A percentile compares a stretch with the other conserved stretches of the same genome.
These are phyloP conservation scores for Rhaphigaster nebulosa DNA, from an alignment of 2,888 invertebrate genomes.

Conservation along the genomic window DNA sequence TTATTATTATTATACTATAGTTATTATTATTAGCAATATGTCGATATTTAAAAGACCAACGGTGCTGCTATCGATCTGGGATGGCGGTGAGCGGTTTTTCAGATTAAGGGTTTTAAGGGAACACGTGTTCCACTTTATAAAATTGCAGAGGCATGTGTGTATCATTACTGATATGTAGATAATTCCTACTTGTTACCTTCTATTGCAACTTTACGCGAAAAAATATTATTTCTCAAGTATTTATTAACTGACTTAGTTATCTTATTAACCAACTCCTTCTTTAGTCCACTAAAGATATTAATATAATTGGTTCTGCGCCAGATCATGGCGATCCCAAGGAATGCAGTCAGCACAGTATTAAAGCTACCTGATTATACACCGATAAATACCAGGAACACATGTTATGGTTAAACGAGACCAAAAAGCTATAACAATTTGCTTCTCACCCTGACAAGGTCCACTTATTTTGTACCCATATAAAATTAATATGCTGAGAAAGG, in stretches of 20 bases:
- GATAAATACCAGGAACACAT: no score
- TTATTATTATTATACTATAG: no score
- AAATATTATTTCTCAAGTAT: not conserved
- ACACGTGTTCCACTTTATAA: slow-evolving; percentile 1
- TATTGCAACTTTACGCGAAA: no score
- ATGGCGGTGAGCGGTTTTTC: slow-evolving; percentile 6
- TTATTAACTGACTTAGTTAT: not conserved
- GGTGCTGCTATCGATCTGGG: not conserved
- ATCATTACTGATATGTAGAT: not conserved
- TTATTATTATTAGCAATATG: not conserved
- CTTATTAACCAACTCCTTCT: not conserved
- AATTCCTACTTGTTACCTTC: not conserved
- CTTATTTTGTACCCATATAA: no score
- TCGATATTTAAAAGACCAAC: not conserved
- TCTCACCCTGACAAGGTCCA: no score
- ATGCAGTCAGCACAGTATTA: no score
- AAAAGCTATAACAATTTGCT: no score
- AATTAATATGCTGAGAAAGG: no score
- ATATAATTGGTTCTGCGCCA: not conserved
- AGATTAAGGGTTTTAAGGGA: not conserved
- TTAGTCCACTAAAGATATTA: not conserved
- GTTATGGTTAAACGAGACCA: no score
- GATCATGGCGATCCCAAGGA: no score
- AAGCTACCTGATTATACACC: no score
- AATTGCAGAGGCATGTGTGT: not conserved